Evolutionary conservation across 2,113 vertebrate species (phyloP), one percentile per base, ranked within the genome.

Genomic region (Rhea pennata): DNA sequence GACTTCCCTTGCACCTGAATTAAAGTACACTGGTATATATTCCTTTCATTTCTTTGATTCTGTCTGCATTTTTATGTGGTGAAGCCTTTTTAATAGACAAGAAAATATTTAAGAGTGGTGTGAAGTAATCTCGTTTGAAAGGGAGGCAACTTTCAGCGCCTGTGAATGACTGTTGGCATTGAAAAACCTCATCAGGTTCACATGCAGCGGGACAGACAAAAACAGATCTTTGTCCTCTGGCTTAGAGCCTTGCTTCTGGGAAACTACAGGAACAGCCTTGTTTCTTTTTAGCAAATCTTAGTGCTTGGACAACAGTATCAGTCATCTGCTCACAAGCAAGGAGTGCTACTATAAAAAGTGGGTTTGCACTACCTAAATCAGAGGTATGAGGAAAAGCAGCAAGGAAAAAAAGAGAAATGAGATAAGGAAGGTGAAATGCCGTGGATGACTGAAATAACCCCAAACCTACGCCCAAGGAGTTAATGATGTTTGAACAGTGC

Each of bases 91-190:
- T 56, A 29, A 59, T 31, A 65, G 23, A 84, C 9, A 65, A 53
- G 42, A 84, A 86, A 17, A 65, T 42, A 50, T 19, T 75, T 42
- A 71, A 59, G 26, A 87, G 36, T 29, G 39, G 33, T 71, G 19
- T 91, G 71, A 93, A 91, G 36, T 62, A 76, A 85, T n/a, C 59
- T 84, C 23, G 73, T 9, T 80, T 61, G 79, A 80, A 53, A 14
- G 19, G 21, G 90, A 86, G 27, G 31, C 56, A 84, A 65, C 3
- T 69, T 71, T 33, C 85, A 81, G 61, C 36, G 61, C 27, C 36
- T 64, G 7, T 64, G 65, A 61, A 61, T 42, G 21, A 78, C 33
- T n/a, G 80, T 13, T 1, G 0, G 27, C 53, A 81, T n/a, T 53
- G 56, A 92, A 80, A 80, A 94, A 72, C 19, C 62, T 75, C 72